Conservation (phyloP, 1,140 invertebrate genomes). For the Agraylea sexmaculata region DNA sequence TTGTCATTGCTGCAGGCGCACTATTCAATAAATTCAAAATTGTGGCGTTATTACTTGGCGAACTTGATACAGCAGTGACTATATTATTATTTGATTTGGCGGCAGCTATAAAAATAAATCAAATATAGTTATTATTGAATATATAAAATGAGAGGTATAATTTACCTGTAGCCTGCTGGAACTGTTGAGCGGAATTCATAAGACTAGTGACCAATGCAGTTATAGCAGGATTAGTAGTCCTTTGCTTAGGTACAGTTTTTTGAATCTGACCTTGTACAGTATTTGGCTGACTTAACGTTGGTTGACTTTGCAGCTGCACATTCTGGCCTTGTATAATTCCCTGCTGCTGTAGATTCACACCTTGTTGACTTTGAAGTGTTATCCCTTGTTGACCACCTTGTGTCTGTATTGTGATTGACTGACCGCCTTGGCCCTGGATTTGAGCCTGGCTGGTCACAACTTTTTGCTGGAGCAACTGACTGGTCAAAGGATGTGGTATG, state of each 20-base stretch:
- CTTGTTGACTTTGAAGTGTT: constrained; percentile 14
- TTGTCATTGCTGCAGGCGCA: constrained; percentile 52
- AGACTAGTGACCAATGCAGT: constrained; percentile 64
- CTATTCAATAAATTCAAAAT: constrained; percentile 64
- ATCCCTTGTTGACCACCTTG: constrained; percentile 16
- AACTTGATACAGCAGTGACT: constrained; percentile 34
- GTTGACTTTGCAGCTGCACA: too few species aligned
- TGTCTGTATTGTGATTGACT: constrained; percentile 9
- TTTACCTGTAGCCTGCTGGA: constrained; percentile 51
- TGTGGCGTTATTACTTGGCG: constrained; percentile 49
- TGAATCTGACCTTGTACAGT: constrained; percentile 26
- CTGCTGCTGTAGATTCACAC: constrained; percentile 6
- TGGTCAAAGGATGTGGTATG: constrained; percentile 36
- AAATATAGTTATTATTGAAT: constrained; percentile 3
- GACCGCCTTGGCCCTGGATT: constrained; percentile 9
- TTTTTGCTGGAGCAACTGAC: constrained; percentile 25
- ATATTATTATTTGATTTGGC: constrained; percentile 17
- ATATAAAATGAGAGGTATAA: constrained; percentile 1
- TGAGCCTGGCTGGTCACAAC: constrained; percentile 14
- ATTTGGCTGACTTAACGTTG: constrained; percentile 4
- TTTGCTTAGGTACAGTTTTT: constrained; percentile 44
- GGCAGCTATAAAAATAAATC: constrained; percentile 12
- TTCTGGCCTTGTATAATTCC: constrained; percentile 11
- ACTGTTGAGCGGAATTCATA: constrained; percentile 68
- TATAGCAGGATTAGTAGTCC: constrained; percentile 59